Percentiles rank a stretch among this genome's conserved stretches.
phyloP scores from a whole-genome alignment of 1,140 invertebrate genomes.

The Neoseiulus cucumeris region DNA sequence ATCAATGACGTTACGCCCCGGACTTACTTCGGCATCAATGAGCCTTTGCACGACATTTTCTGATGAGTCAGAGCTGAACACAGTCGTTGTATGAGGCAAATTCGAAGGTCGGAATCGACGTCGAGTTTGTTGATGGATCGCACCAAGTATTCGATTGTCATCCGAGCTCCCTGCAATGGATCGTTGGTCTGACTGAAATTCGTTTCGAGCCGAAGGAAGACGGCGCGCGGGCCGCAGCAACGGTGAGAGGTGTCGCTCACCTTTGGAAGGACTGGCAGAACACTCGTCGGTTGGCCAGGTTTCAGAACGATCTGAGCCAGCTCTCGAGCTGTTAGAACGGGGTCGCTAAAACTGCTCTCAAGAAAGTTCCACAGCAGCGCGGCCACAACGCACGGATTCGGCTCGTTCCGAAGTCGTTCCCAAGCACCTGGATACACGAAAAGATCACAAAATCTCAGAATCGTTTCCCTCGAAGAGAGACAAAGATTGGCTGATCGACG shows the following conservation, averaged over 20 bases:
- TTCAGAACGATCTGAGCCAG: not conserved
- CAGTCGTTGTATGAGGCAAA: constrained; percentile 38
- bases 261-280: not conserved
- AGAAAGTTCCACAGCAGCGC: not conserved
- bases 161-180: constrained; percentile 40
- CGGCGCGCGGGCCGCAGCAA: too few relatives aligned
- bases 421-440: not conserved
- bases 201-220: too few relatives aligned
- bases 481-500: too few relatives aligned
- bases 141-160: constrained; percentile 48
- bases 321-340: not conserved
- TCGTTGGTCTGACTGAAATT: too few relatives aligned
- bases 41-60: constrained; percentile 33
- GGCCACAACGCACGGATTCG: not conserved
- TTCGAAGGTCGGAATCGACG: constrained; percentile 25
- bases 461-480: too few relatives aligned
- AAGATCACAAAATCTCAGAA: too few relatives aligned
- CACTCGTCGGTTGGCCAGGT: not conserved
- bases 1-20: not conserved
- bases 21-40: constrained; percentile 30
- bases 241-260: not conserved
- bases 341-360: not conserved
- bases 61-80: constrained; percentile 44
- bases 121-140: constrained; percentile 43
- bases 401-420: not conserved